Evolutionary conservation across 2,888 invertebrate genomes (phyloP).

Genomic region (Coecobrya sp.): DNA sequence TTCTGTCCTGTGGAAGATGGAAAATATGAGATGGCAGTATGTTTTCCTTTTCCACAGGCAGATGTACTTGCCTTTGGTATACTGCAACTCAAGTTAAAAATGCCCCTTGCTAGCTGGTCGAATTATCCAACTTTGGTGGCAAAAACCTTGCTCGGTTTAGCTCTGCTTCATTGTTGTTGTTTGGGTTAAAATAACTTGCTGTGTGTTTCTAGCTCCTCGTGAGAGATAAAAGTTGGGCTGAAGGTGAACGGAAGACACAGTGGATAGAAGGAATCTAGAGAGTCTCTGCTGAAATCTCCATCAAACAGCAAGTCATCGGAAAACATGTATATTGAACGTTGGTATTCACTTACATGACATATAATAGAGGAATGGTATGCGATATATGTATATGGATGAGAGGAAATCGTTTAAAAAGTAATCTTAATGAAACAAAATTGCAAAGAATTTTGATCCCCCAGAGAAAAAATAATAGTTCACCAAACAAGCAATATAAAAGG

Average conservation of each 20-base stretch:
- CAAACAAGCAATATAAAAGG: slow-evolving; percentile 47
- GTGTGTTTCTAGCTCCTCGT: neutral
- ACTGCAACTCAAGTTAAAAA: neutral
- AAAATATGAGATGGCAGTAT: slow-evolving; percentile 55
- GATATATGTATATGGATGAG: neutral
- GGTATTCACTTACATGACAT: neutral
- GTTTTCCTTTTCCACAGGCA: neutral
- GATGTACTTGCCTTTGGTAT: neutral
- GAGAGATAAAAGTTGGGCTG: neutral
- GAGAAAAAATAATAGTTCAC: slow-evolving; percentile 60
- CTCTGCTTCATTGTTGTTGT: neutral
- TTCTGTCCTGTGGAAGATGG: neutral
- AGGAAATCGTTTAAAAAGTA: slow-evolving; percentile 64
- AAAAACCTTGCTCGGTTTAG: neutral
- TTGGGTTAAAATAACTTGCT: neutral
- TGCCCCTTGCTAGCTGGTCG: neutral
- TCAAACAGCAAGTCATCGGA: slow-evolving; percentile 19
- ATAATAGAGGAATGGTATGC: neutral
- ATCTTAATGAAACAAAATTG: slow-evolving; percentile 72
- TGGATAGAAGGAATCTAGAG: neutral
- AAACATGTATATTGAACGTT: neutral
- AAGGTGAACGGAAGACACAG: neutral
- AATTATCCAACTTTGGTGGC: neutral
- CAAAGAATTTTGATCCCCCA: slow-evolving; percentile 60
- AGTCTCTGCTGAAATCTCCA: slow-evolving; percentile 6